Conservation (phyloP, 2,888 invertebrate species). For the Tinea pellionella region DNA sequence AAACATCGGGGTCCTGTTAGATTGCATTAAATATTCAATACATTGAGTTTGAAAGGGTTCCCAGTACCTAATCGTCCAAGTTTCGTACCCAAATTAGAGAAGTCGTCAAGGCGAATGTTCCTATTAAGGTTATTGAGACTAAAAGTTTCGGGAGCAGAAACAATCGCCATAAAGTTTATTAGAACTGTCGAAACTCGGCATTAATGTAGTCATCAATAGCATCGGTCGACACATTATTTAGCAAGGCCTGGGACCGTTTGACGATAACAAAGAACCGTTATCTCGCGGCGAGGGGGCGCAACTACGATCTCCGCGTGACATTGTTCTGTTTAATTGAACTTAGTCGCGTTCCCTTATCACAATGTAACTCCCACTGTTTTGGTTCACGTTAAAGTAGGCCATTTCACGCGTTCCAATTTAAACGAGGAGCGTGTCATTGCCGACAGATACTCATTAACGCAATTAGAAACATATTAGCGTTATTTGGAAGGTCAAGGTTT, state of each 20-base stretch:
- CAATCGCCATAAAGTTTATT: conserved; percentile 13
- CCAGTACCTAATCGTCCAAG: background rate
- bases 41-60: background rate
- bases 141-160: conserved; percentile 7
- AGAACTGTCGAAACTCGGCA: conserved; percentile 17
- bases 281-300: conserved; percentile 22
- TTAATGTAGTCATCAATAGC: conserved; percentile 19
- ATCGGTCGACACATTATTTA: conserved; percentile 15
- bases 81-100: background rate
- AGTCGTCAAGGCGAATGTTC: background rate
- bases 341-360: conserved; percentile 52
- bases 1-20: background rate
- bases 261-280: conserved; percentile 37
- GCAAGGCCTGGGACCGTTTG: conserved; percentile 25
- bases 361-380: conserved; percentile 54
- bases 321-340: conserved; percentile 50
- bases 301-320: conserved; percentile 33
- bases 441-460: conserved; percentile 55
- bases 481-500: conserved; percentile 15
- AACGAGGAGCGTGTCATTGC: conserved; percentile 47
- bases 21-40: conserved; percentile 4
- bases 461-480: conserved; percentile 53
- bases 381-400: conserved; percentile 54
- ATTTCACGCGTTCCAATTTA: conserved; percentile 53
- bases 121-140: conserved; percentile 9